Conservation (phyloP, 1,140 invertebrate species). For the Polyergus mexicanus region DNA sequence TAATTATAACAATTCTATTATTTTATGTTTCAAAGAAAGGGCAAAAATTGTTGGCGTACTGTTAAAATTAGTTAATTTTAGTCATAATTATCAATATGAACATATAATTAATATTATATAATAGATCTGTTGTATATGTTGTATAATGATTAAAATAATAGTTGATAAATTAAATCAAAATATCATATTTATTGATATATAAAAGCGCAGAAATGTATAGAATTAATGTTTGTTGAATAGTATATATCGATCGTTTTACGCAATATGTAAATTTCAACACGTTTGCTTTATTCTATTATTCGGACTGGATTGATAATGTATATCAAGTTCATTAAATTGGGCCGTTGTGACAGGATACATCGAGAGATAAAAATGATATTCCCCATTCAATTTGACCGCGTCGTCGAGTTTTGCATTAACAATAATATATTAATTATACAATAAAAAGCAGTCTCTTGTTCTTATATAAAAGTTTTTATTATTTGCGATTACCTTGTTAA, state of each 20-base stretch:
- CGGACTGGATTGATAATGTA: constrained; percentile 8
- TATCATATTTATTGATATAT: neutral
- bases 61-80: neutral
- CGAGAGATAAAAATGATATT: constrained; percentile 17
- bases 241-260: neutral
- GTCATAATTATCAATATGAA: too few species aligned
- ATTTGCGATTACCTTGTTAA: constrained; percentile 7
- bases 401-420: neutral
- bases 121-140: too few species aligned
- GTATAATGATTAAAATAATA: too few species aligned
- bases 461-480: neutral
- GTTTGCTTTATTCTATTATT: neutral
- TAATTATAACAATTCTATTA: neutral
- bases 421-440: neutral
- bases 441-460: neutral
- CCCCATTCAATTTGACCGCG: neutral
- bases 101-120: too few species aligned
- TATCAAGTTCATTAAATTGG: constrained; percentile 22
- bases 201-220: neutral
- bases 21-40: neutral
- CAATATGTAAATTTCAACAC: neutral
- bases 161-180: too few species aligned
- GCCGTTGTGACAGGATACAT: constrained; percentile 5
- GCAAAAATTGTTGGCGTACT: neutral
- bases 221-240: constrained; percentile 2